These are phyloP conservation scores for Protaetia brevitarsis DNA, from an alignment of 1,140 invertebrate genomes.

Conservation along the genomic window DNA sequence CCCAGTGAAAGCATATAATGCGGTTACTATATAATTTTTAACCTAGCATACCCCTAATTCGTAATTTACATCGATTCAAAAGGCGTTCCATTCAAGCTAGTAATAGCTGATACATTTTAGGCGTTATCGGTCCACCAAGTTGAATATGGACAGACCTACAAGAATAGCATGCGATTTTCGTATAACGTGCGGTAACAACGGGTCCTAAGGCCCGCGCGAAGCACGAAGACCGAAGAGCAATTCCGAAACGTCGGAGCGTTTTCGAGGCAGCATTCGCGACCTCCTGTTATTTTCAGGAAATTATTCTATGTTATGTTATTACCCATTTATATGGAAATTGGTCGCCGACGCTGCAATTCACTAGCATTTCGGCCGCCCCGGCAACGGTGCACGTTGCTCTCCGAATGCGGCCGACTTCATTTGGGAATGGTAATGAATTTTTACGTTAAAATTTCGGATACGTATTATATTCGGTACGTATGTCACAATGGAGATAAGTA, in stretches of 20 bases:
- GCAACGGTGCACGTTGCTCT: neutral
- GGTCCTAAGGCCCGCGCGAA: too few relatives aligned
- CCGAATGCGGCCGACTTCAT: neutral
- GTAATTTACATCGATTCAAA: too few relatives aligned
- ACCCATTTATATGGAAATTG: slow-evolving; percentile 18
- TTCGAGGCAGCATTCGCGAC: neutral
- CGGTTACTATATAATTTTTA: too few relatives aligned
- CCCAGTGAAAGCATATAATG: too few relatives aligned
- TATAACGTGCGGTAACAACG: too few relatives aligned
- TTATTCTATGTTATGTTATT: slow-evolving; percentile 17
- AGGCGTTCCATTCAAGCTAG: too few relatives aligned
- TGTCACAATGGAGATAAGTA: neutral
- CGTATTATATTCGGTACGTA: neutral
- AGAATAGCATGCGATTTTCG: too few relatives aligned
- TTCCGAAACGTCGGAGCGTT: slow-evolving; percentile 13
- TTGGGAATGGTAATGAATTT: slow-evolving; percentile 15
- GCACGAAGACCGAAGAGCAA: too few relatives aligned
- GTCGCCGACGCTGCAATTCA: neutral
- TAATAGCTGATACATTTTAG: too few relatives aligned
- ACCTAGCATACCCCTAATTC: too few relatives aligned
- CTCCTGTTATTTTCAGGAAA: slow-evolving; percentile 16
- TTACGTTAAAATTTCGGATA: slow-evolving; percentile 1
- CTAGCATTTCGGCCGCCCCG: neutral
- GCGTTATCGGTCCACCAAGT: too few relatives aligned
- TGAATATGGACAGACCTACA: too few relatives aligned